These are phyloP conservation scores for Oceanodroma tethys DNA, from an alignment of 2,113 vertebrate species.

Conservation along the genomic window DNA sequence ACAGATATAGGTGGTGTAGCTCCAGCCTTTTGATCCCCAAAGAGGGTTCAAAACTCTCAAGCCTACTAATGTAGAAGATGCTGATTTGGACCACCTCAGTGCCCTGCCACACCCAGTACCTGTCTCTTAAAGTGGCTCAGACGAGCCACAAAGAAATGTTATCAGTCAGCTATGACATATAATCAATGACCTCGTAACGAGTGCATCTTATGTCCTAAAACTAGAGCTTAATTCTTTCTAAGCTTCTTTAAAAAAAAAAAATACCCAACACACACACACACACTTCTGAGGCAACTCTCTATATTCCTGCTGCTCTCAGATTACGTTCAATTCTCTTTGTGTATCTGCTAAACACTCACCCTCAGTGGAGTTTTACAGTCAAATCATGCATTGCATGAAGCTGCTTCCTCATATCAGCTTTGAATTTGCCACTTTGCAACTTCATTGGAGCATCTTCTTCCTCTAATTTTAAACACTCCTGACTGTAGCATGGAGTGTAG, in stretches of 20 bases:
- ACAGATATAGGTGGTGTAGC: neutral
- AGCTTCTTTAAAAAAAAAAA: neutral
- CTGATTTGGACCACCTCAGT: neutral
- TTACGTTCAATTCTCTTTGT: neutral
- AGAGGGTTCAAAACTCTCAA: neutral
- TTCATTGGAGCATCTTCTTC: neutral
- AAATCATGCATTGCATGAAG: neutral
- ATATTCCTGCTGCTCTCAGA: neutral
- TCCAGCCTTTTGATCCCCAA: neutral
- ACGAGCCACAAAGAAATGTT: neutral
- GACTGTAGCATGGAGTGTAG: neutral
- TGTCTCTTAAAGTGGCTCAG: neutral
- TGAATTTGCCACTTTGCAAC: neutral
- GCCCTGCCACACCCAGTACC: neutral
- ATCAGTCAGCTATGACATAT: neutral
- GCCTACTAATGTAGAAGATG: neutral
- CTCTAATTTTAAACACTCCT: neutral
- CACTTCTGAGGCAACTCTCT: neutral
- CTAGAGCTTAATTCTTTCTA: neutral
- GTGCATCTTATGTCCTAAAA: neutral
- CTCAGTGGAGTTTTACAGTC: neutral
- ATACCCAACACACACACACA: neutral
- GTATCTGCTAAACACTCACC: neutral
- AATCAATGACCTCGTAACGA: accelerated
- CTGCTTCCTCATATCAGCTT: neutral